Conservation (phyloP, 2,888 invertebrate species). For the Plagodis pulveraria region DNA sequence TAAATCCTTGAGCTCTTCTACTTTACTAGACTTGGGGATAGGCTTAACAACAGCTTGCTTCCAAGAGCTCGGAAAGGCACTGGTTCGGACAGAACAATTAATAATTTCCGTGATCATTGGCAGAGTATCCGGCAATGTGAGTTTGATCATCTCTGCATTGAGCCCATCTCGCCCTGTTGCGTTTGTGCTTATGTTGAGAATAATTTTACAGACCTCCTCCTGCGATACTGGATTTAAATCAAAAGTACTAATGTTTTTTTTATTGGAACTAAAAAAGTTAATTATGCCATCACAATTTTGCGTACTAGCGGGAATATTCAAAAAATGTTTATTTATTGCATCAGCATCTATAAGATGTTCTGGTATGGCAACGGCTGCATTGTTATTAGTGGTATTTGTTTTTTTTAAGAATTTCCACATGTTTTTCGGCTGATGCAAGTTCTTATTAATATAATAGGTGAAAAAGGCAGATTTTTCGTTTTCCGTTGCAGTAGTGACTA, state of each 20-base stretch:
- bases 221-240: background rate
- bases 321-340: background rate
- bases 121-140: background rate
- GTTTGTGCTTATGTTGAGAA: background rate
- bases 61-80: background rate
- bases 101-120: background rate
- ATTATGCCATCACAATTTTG: background rate
- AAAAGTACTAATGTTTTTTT: background rate
- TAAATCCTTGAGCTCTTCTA: background rate
- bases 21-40: background rate
- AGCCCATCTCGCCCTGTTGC: background rate
- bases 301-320: background rate
- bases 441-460: background rate
- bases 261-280: background rate
- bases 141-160: background rate
- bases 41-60: constrained; percentile 1
- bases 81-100: background rate
- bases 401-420: background rate
- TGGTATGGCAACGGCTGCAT: background rate
- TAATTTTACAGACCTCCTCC: background rate
- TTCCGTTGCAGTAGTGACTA: no score
- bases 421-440: background rate
- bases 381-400: background rate
- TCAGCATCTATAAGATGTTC: background rate
- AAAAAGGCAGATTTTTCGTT: no score